Base-by-base conservation (phyloP, 2,888 invertebrate species). In the Cantharis flavilabris region DNA sequence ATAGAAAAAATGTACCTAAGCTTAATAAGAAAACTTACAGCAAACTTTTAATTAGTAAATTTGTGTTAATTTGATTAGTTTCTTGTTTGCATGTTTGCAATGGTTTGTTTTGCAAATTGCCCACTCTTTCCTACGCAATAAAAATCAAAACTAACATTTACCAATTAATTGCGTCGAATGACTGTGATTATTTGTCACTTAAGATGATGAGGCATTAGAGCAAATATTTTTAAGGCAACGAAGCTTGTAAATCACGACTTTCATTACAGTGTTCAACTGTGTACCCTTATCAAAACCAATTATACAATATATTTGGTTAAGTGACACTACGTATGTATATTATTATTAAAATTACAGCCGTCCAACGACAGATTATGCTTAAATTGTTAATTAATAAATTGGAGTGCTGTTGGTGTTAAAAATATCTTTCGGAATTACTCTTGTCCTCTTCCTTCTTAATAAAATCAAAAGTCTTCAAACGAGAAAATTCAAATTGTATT, bases 231-330 rank as follows among this genome's bases (percentile, higher is more conserved):
- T n/a, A 65, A 63, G 26, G 63, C 69, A 49, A 74, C 30, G 75
- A 71, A 76, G 62, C 73, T 76, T 74, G 70, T 72, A 77, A 70
- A 77, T 79, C 76, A 76, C 73, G 23, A 23, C 72, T 70, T 81
- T 72, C 62, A 80, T 64, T 70, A 20, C 76, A 63, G 26, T 84
- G 86, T 75, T 28, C 84, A 71, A 82, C 84, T 85, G 83, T 79
- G 83, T 87, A 87, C 88, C 88, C 88, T 87, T 88, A 88, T 88
- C 88, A 87, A 86, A 88, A 87, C 87, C 88, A 88, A 88, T 88
- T 88, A 88, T 87, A 88, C 87, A 87, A 87, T 88, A 85, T 86
- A 88, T 85, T 86, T 85, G 82, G 85, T 88, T 87, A 87, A 87
- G 87, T 87, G 87, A 87, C 86, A 86, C 87, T 86, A 84, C 86